Evolutionary conservation across 2,888 invertebrate species (phyloP).

Genomic region (Drosophila subsilvestris): DNA sequence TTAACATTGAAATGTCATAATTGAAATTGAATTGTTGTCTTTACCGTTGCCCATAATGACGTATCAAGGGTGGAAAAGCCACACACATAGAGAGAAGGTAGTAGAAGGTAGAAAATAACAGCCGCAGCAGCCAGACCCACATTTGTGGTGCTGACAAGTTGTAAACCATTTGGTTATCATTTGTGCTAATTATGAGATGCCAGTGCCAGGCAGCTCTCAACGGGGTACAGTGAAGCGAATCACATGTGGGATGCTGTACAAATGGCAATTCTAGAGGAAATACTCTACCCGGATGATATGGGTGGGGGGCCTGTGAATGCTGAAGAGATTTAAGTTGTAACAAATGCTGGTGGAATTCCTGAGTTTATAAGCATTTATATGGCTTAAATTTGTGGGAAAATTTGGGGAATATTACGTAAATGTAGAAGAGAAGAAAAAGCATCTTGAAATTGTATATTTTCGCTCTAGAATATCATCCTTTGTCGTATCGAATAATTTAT

Average conservation of each 20-base stretch:
- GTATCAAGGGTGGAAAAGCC: conserved; percentile 18
- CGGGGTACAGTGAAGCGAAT: conserved; percentile 7
- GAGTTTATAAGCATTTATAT: background rate
- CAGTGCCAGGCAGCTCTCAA: conserved; percentile 1
- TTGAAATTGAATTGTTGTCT: conserved; percentile 74
- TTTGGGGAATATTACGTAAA: no score
- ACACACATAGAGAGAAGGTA: background rate
- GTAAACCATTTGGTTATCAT: conserved; percentile 63
- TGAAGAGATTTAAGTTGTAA: background rate
- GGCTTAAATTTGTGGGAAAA: no score
- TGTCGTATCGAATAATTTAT: no score
- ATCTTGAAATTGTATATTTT: no score
- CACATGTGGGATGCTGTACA: background rate
- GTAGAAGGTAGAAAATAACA: background rate
- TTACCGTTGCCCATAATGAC: conserved; percentile 57
- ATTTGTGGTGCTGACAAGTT: conserved; percentile 45
- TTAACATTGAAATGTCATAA: conserved; percentile 81
- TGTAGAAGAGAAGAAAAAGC: no score
- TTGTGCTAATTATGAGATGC: conserved; percentile 70
- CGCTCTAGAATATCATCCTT: no score
- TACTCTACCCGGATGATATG: background rate
- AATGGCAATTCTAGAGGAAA: background rate
- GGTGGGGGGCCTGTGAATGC: background rate
- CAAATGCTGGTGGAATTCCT: background rate
- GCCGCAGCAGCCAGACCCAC: conserved; percentile 11